These are phyloP conservation scores for Macaria liturata DNA, from an alignment of 2,888 invertebrate genomes.

Conservation along the genomic window DNA sequence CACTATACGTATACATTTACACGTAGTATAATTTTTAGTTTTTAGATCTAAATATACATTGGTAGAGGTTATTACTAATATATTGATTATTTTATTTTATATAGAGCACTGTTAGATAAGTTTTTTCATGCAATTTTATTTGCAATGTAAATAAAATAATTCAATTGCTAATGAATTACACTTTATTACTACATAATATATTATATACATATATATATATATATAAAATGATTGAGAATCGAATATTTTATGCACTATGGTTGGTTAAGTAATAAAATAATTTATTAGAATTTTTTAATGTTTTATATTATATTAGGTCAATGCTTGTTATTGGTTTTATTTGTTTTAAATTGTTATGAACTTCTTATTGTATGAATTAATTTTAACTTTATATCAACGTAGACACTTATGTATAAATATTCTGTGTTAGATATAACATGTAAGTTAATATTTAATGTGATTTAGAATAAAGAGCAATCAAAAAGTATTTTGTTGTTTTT, in stretches of 20 bases:
- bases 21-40: not conserved
- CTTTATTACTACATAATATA: not conserved
- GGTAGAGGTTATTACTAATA: not conserved
- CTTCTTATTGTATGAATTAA: not conserved
- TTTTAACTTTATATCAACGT: constrained; percentile 7
- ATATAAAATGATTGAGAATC: constrained; percentile 6
- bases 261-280: not conserved
- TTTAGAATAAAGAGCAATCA: constrained; percentile 14
- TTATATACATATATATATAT: constrained; percentile 1
- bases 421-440: constrained; percentile 11
- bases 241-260: constrained; percentile 6
- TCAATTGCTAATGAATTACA: not conserved
- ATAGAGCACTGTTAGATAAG: constrained; percentile 7
- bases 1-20: not conserved
- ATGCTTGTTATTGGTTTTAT: not conserved
- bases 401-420: constrained; percentile 11
- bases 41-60: constrained; percentile 7
- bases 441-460: constrained; percentile 10
- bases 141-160: constrained; percentile 12
- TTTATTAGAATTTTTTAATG: not conserved
- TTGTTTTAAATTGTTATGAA: not conserved
- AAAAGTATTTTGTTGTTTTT: not conserved
- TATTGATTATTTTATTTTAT: constrained; percentile 4
- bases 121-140: constrained; percentile 18
- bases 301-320: constrained; percentile 13